A percentile compares a stretch with the other conserved stretches of the same genome.
Evolutionary conservation across 2,113 vertebrate genomes (phyloP).

Genomic region (Anoura caudifer): DNA sequence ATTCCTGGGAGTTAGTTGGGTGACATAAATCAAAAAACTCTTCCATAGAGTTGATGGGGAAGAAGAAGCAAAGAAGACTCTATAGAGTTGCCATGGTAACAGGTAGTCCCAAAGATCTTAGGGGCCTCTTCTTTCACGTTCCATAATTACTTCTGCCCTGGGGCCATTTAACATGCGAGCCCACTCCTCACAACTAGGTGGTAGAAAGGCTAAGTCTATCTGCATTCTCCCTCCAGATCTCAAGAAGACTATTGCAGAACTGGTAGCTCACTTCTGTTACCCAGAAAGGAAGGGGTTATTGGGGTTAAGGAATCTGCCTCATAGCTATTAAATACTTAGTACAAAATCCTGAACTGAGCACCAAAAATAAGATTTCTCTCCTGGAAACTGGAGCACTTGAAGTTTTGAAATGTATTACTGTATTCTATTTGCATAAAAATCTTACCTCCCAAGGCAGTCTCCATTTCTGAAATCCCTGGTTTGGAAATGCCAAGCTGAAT

Average conservation of each 20-base stretch:
- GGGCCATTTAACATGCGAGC: not conserved
- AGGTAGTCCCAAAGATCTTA: not conserved
- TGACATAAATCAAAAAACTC: not conserved
- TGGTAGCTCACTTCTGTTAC: too few species aligned
- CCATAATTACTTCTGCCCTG: not conserved
- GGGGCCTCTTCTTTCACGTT: not conserved
- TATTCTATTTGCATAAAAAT: slow-evolving; percentile 47
- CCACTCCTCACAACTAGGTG: not conserved
- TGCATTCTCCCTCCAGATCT: not conserved
- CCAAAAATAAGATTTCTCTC: slow-evolving; percentile 34
- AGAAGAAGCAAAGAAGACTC: not conserved
- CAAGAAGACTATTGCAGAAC: not conserved
- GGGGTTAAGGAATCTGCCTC: not conserved
- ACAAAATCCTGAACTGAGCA: not conserved
- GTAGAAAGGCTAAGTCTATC: not conserved
- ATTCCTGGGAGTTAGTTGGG: not conserved
- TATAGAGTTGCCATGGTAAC: not conserved
- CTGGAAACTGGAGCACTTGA: not conserved
- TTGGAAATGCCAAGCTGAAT: slow-evolving; percentile 40
- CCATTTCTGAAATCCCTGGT: not conserved
- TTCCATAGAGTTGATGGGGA: not conserved
- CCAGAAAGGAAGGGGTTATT: not conserved
- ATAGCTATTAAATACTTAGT: not conserved
- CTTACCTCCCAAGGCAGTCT: not conserved
- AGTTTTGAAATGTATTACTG: slow-evolving; percentile 17